phyloP scores from a whole-genome alignment of 2,888 invertebrate genomes.

The Lymantria dispar region DNA sequence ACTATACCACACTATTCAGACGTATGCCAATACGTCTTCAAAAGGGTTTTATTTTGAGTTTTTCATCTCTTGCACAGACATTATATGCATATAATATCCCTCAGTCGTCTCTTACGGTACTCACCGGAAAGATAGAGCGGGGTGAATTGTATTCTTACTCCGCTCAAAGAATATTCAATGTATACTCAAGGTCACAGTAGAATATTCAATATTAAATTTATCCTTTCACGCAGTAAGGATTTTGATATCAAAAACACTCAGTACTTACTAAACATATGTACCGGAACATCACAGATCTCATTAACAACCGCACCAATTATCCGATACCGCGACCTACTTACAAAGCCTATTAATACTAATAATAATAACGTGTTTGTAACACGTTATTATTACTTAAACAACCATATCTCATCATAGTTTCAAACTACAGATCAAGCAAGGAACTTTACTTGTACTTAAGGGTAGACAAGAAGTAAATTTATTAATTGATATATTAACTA shows the following conservation, averaged over 20 bases:
- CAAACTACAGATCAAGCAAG: conserved; percentile 11
- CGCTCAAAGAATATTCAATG: no score
- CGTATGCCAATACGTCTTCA: no score
- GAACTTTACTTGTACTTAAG: conserved; percentile 16
- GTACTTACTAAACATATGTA: neutral
- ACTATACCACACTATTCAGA: no score
- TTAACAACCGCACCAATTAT: conserved; percentile 19
- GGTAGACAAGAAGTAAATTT: neutral
- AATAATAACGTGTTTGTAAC: no score
- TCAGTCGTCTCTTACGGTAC: no score
- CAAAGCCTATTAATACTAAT: conserved; percentile 18
- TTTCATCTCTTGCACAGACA: no score
- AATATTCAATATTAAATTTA: neutral
- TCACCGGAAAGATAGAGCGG: no score
- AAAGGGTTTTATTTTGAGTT: no score
- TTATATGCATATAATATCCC: no score
- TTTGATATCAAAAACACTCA: neutral
- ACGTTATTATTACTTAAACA: conserved; percentile 19
- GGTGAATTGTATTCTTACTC: no score
- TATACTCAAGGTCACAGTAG: neutral
- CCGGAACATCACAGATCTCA: conserved; percentile 7
- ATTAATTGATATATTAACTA: no score
- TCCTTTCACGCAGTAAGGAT: neutral
- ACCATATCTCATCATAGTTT: conserved; percentile 22
- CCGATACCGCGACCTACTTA: conserved; percentile 9